These are phyloP conservation scores for Enteromius paludinosus DNA, from an alignment of 2,797 vertebrate genomes.

Conservation along the genomic window DNA sequence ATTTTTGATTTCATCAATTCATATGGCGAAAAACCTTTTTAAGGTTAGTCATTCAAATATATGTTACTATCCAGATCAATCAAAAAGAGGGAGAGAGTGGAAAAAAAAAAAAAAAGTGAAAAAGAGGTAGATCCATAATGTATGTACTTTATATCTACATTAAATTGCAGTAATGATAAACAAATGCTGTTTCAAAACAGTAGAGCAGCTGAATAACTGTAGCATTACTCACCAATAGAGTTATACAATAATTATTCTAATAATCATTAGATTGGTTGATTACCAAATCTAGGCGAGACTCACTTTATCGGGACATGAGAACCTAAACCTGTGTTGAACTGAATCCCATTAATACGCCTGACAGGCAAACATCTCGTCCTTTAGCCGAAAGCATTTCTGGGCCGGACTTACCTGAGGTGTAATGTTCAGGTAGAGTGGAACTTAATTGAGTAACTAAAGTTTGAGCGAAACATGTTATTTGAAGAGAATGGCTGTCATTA, in stretches of 20 bases:
- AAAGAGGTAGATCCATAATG: not conserved
- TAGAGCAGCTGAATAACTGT: not conserved
- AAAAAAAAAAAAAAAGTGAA: not conserved
- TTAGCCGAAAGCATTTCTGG: slow-evolving; percentile 7
- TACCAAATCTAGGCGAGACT: not conserved
- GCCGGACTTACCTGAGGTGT: slow-evolving; percentile 30
- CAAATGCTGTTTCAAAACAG: not conserved
- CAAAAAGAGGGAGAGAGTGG: not conserved
- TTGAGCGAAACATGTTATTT: slow-evolving; percentile 43
- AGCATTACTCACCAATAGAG: not conserved
- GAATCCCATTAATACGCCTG: not conserved
- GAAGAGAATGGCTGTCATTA: slow-evolving; percentile 50
- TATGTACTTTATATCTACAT: not conserved
- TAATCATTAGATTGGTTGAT: not conserved
- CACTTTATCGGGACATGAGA: not conserved
- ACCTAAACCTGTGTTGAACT: not conserved
- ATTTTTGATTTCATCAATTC: not conserved
- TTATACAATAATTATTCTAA: not conserved
- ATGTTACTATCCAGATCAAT: not conserved
- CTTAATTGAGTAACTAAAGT: slow-evolving; percentile 51
- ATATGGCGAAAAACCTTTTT: not conserved
- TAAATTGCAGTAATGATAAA: not conserved
- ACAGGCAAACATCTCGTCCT: slow-evolving; percentile 5
- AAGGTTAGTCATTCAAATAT: not conserved
- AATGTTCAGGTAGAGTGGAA: slow-evolving; percentile 47